Percentiles rank a stretch among this genome's conserved stretches.
Evolutionary conservation across 2,113 vertebrate species (phyloP).

Genomic region (Corvus moneduloides): DNA sequence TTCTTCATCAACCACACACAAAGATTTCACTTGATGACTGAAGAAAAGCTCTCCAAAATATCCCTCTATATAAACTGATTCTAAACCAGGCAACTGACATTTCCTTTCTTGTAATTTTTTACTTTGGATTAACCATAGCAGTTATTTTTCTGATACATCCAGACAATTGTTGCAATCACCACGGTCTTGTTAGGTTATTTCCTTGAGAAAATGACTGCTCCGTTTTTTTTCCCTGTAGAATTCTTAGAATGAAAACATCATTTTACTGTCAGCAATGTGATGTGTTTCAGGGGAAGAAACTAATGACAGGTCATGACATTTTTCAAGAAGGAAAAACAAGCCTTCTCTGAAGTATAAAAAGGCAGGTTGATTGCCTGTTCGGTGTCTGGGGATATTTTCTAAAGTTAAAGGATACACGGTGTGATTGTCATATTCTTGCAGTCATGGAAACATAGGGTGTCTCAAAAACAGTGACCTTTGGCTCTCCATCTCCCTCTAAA

Average conservation of each 20-base stretch:
- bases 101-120: slow-evolving; percentile 23
- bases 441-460: slow-evolving; percentile 14
- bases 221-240: slow-evolving; percentile 17
- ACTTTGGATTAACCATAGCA: neutral
- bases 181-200: slow-evolving; percentile 44
- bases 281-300: slow-evolving; percentile 56
- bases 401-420: slow-evolving; percentile 31
- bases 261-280: slow-evolving; percentile 53
- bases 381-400: slow-evolving; percentile 52
- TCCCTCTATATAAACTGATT: neutral
- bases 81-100: neutral
- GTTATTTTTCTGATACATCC: slow-evolving; percentile 29
- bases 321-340: slow-evolving; percentile 52
- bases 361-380: slow-evolving; percentile 32
- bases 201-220: slow-evolving; percentile 41
- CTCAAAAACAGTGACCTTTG: slow-evolving; percentile 43
- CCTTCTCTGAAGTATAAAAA: slow-evolving; percentile 25
- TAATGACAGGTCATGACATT: slow-evolving; percentile 63
- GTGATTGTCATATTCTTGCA: slow-evolving; percentile 58
- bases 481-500: neutral
- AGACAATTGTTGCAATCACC: slow-evolving; percentile 30
- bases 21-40: neutral
- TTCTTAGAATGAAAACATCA: slow-evolving; percentile 60
- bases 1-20: neutral
- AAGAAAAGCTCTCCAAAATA: neutral